phyloP scores from a whole-genome alignment of 2,797 vertebrate species.

The Sebastes iracundus region DNA sequence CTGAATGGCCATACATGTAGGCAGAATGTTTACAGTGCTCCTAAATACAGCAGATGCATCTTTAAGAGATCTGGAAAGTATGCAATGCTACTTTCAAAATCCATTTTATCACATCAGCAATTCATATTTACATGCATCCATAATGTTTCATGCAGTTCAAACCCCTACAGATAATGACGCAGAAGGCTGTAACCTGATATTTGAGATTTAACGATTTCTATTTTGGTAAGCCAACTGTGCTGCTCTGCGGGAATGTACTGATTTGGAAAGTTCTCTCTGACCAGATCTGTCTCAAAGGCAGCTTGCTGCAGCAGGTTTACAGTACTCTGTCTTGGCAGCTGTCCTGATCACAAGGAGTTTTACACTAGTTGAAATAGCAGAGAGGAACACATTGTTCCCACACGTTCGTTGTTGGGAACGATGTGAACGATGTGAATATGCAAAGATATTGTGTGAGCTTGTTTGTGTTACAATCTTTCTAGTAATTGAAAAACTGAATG shows the following conservation, averaged over 20 bases:
- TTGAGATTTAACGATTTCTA: conserved; percentile 72
- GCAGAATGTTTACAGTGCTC: conserved; percentile 50
- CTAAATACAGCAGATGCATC: conserved; percentile 19
- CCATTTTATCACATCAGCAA: neutral
- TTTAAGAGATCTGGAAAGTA: neutral
- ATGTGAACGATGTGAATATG: no score
- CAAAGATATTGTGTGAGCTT: neutral
- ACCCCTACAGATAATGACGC: conserved; percentile 7
- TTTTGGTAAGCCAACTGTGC: conserved; percentile 76
- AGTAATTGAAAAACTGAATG: neutral
- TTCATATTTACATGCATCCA: neutral
- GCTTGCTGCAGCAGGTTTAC: conserved; percentile 32
- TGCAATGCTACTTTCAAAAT: neutral
- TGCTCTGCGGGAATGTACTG: conserved; percentile 51
- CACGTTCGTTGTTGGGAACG: neutral
- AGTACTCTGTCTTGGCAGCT: conserved; percentile 32
- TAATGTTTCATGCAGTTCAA: neutral
- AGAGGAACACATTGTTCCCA: neutral
- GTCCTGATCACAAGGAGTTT: conserved; percentile 7
- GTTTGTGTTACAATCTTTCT: neutral
- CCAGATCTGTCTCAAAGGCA: conserved; percentile 3
- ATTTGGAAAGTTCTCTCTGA: conserved; percentile 62
- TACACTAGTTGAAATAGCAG: neutral
- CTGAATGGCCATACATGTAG: conserved; percentile 74
- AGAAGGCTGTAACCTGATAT: conserved; percentile 51